Conservation (phyloP, 2,113 vertebrate genomes). For the Tragulus kanchil region DNA sequence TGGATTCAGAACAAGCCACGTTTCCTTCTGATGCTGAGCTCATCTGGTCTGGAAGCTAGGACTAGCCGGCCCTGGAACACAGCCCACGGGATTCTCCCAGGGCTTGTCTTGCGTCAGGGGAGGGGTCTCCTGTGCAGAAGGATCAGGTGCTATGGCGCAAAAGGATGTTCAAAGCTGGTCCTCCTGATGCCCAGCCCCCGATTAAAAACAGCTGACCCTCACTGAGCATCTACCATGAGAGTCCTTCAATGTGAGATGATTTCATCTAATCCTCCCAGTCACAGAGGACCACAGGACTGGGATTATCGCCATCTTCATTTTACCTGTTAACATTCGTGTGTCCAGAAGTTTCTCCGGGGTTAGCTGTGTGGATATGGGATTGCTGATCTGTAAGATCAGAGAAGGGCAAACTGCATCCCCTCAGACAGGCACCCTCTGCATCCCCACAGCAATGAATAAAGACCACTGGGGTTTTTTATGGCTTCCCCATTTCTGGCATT, state of each 20-base stretch:
- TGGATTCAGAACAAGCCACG: neutral
- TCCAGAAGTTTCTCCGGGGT: neutral
- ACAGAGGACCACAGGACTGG: rapidly evolving
- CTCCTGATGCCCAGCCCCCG: neutral
- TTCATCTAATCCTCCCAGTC: neutral
- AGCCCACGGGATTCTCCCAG: neutral
- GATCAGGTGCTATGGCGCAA: too few species aligned
- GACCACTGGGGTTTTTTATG: neutral
- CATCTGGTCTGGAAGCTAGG: neutral
- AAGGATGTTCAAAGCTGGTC: neutral
- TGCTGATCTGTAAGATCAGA: neutral
- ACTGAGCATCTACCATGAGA: neutral
- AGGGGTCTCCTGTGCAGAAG: neutral
- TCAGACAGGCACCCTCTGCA: neutral
- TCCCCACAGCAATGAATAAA: neutral
- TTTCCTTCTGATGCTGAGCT: neutral
- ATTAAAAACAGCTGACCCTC: neutral
- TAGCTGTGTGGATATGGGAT: rapidly evolving
- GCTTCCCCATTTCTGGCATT: neutral
- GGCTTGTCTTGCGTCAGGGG: neutral
- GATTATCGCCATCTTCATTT: neutral
- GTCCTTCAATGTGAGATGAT: neutral
- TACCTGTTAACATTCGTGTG: rapidly evolving
- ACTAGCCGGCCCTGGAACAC: neutral
- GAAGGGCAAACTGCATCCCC: neutral